Base-by-base conservation (phyloP, 1,140 invertebrate genomes). In the Zaprionus ornatus region DNA sequence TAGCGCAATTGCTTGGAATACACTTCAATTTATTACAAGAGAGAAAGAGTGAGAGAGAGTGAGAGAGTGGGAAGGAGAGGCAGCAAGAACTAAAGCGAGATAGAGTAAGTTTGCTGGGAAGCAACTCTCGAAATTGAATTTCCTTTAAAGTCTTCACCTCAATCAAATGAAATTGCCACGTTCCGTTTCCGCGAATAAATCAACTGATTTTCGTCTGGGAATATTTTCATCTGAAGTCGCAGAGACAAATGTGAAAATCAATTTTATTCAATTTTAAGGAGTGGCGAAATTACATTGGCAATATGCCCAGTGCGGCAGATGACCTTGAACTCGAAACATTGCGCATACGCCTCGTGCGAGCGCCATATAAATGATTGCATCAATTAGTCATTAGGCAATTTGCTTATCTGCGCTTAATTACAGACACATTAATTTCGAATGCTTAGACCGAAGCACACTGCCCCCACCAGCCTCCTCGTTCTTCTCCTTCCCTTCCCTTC, bases 301-400 rank as follows among this genome's bases (percentile, higher is more conserved):
- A 15, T 54, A 27, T 25, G 19, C 25, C 50, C 25, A 25, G 12
- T 25, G 40, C n/a, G n/a, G n/a, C 40, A 3, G 35, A 13, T 17
- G 13, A 55, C 52, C 52, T 55, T 55, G 52, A 55, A 55, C 52
- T 52, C 13, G 37, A 3, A 23, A 45, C 9, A 57, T 57, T 54
- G 57, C 67, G 45, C n/a, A 69, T 69, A 61, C 67, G 52, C 50
- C 27, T 17, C 37, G 37, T 57, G 61, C 23, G 25, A 15, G 50
- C 2, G 25, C 19, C 17, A 37, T 37, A 52, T 66, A 37, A 66
- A 59, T 73, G 42, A 66, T 66, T 60, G 29, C 63, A 60, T 60
- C 32, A 66, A 73, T 73, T 73, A 59, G 54, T 52, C 63, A 67
- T 66, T 50, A 25, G 23, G 17, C 60, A 64, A 48, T 71, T 48